These are phyloP conservation scores for Cerastoderma edule DNA, from an alignment of 2,888 invertebrate genomes.

Conservation along the genomic window DNA sequence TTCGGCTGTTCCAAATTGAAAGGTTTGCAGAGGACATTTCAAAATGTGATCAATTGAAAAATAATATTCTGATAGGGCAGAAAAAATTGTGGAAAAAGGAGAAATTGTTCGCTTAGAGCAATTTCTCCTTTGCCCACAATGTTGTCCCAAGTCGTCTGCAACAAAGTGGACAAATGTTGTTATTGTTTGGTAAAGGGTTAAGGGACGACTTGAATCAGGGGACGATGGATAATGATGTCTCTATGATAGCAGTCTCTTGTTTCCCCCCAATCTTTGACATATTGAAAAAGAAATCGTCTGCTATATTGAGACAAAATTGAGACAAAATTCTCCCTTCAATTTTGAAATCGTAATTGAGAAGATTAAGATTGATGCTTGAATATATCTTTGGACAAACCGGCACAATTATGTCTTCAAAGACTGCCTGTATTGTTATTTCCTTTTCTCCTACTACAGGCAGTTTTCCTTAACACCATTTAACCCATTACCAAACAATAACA, in stretches of 20 bases:
- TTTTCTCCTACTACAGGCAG: not conserved
- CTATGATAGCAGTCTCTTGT: constrained; percentile 24
- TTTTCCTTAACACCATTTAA: not conserved
- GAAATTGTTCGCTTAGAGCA: too few relatives aligned
- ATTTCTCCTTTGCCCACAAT: too few relatives aligned
- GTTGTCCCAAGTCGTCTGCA: too few relatives aligned
- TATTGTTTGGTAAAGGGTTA: too few relatives aligned
- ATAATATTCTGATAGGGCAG: constrained; percentile 27
- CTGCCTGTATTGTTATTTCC: not conserved
- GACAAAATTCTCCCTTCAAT: constrained; percentile 21
- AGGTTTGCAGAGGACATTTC: too few relatives aligned
- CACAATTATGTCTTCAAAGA: constrained; percentile 15
- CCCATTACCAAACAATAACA: too few relatives aligned
- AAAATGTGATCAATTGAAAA: too few relatives aligned
- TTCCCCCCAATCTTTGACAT: too few relatives aligned
- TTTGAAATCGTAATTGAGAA: constrained; percentile 20
- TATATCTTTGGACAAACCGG: constrained; percentile 18
- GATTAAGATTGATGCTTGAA: constrained; percentile 19
- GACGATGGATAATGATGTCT: constrained; percentile 30
- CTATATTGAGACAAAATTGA: constrained; percentile 10
- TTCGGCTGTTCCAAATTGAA: too few relatives aligned
- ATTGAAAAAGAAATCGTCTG: constrained; percentile 6
- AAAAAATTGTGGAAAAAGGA: too few relatives aligned
- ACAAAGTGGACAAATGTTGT: too few relatives aligned
- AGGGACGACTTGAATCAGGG: too few relatives aligned